Base-by-base conservation (phyloP, 2,797 vertebrate species). In the Dipus sagitta region DNA sequence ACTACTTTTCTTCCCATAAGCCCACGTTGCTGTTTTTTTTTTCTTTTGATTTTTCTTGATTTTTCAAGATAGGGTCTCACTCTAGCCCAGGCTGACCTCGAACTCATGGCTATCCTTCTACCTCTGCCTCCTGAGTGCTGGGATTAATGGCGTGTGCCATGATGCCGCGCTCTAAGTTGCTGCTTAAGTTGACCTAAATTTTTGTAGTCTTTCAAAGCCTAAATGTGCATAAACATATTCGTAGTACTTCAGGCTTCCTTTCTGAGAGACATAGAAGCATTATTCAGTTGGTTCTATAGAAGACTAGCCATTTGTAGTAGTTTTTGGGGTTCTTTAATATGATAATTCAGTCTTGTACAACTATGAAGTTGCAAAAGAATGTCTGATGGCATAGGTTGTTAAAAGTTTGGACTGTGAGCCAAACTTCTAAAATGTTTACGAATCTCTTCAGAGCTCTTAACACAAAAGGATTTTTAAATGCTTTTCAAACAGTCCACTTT, bases 151-250 rank as follows among this genome's bases (percentile, higher is more conserved):
- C 9, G 47, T 47, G 47, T 47, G 47, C 47, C 47, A 47, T 47
- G 8, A 47, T 7, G 9, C 47, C 5, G 6, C 8, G 42, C 47
- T 1, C 47, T 47, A 17, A 90, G 58, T n/a, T 93, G 84, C 70
- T 86, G 9, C 86, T 95, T 88, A 91, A 88, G 64, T 32, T 74
- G 82, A 90, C 11, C 26, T 75, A 34, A 62, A 30, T 47, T 92
- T 92, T 28, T 68, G 68, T 26, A 7, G 83, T 78, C 21, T 91
- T 78, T 93, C 65, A 94, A 95, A 93, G 64, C 38, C 71, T 91
- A 88, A 75, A 72, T 94, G 21, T 95, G 77, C 54, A 88, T 30
- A 89, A 65, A 88, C 23, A 26, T 54, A 83, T 82, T 3, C 54
- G 52, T n/a, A 54, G 62, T 62, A 75, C 7, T 64, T 42, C 42